Percentiles rank a stretch among this genome's conserved stretches.
These are phyloP conservation scores for Aspidiotus rigidus DNA, from an alignment of 2,888 invertebrate species.

Conservation along the genomic window DNA sequence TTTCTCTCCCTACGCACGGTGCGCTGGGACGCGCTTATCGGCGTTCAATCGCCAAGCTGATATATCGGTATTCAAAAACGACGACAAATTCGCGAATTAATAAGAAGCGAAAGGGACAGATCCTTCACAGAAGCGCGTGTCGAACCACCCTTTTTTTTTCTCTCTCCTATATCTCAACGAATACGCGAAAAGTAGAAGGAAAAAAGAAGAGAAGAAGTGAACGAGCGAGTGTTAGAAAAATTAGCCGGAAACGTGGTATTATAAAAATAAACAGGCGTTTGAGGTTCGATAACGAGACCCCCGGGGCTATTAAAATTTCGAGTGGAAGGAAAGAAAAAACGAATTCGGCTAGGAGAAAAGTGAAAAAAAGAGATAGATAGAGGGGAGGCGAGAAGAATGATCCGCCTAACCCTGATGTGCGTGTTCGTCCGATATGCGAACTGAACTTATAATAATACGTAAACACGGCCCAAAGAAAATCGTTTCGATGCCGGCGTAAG, in stretches of 20 bases:
- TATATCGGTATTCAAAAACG: too few species aligned
- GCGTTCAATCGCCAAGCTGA: too few species aligned
- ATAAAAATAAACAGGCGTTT: constrained; percentile 25
- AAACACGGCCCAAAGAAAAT: background rate
- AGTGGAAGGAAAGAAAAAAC: background rate
- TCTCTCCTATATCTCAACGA: too few species aligned
- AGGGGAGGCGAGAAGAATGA: background rate
- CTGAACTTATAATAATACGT: background rate
- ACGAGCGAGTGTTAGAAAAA: constrained; percentile 12
- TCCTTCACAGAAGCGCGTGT: too few species aligned
- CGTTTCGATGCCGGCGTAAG: background rate
- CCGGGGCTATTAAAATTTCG: constrained; percentile 28
- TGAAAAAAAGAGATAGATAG: background rate
- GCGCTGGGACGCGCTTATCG: too few species aligned
- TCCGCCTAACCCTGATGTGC: background rate
- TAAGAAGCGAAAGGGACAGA: too few species aligned
- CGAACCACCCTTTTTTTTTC: too few species aligned
- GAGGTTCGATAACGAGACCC: constrained; percentile 31
- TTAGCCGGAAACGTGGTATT: constrained; percentile 18
- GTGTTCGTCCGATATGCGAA: background rate
- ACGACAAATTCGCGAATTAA: too few species aligned
- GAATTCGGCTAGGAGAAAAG: background rate
- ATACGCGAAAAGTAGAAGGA: too few species aligned
- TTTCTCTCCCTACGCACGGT: too few species aligned
- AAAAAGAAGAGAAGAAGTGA: too few species aligned